Evolutionary conservation across 2,888 invertebrate species (phyloP).

Genomic region (Labia minor): DNA sequence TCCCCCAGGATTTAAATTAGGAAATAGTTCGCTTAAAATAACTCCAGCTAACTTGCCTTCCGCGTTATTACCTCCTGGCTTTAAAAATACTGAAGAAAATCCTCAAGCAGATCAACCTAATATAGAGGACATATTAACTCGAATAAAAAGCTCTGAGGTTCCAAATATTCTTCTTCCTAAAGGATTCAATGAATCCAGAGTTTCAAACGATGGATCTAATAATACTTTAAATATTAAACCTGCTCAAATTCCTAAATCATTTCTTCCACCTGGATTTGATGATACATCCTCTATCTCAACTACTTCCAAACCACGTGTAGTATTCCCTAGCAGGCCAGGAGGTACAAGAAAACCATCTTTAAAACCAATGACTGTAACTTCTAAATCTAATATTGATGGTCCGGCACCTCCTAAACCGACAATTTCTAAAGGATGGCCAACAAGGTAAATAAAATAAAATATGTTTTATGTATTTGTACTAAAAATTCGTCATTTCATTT

Average conservation of each 20-base stretch:
- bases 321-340: conserved; percentile 70
- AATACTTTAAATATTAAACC: not conserved
- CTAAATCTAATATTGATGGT: conserved; percentile 41
- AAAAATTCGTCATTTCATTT: not conserved
- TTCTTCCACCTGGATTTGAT: conserved; percentile 13
- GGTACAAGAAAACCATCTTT: conserved; percentile 43
- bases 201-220: not conserved
- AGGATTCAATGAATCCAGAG: conserved; percentile 39
- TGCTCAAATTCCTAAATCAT: conserved; percentile 8
- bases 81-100: conserved; percentile 33
- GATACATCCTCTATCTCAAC: conserved; percentile 33
- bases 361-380: conserved; percentile 45
- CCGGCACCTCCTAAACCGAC: conserved; percentile 47
- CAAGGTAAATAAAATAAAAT: conserved; percentile 52
- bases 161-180: conserved; percentile 54
- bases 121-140: conserved; percentile 18
- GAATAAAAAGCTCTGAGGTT: conserved; percentile 25
- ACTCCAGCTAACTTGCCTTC: not conserved
- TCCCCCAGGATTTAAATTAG: conserved; percentile 19
- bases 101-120: not conserved
- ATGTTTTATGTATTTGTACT: too few relatives aligned
- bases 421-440: conserved; percentile 77
- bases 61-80: conserved; percentile 52
- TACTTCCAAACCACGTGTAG: conserved; percentile 49
- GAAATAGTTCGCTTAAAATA: not conserved